Conservation (phyloP, 2,888 invertebrate genomes). For the Pherbina coryleti region DNA sequence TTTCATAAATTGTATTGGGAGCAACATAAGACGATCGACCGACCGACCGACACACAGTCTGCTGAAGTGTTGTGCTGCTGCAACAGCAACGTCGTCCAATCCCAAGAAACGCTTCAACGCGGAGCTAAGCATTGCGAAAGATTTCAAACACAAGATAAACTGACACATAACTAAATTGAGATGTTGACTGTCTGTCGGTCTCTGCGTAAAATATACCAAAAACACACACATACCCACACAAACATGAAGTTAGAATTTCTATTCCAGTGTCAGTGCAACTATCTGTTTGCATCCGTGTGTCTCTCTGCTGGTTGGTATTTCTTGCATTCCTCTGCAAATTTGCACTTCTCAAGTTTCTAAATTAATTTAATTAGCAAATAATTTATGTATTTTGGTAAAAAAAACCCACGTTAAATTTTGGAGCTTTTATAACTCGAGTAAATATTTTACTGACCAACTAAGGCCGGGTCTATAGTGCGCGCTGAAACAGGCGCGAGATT, state of each 20-base stretch:
- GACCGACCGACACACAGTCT: background rate
- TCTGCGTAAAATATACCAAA: background rate
- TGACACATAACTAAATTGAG: slow-evolving; percentile 36
- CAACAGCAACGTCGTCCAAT: background rate
- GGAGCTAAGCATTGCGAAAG: background rate
- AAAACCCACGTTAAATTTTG: too few species aligned
- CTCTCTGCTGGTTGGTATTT: background rate
- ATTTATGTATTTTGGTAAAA: too few species aligned
- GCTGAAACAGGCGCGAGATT: too few species aligned
- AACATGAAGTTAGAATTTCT: too few species aligned
- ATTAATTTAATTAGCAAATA: too few species aligned
- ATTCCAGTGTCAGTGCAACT: background rate
- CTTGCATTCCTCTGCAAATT: background rate
- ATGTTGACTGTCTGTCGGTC: slow-evolving; percentile 4
- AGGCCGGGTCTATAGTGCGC: too few species aligned
- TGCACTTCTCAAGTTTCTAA: background rate
- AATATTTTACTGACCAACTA: too few species aligned
- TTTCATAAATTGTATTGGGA: slow-evolving; percentile 23
- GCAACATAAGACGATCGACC: background rate
- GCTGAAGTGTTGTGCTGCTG: background rate
- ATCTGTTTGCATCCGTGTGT: background rate
- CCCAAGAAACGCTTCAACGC: background rate
- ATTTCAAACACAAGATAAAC: slow-evolving; percentile 27
- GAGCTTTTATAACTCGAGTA: too few species aligned
- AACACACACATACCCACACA: too few species aligned